Percentiles rank a stretch among this genome's conserved stretches.
Evolutionary conservation across 2,113 vertebrate genomes (phyloP).

Genomic region (Podarcis raffonei): DNA sequence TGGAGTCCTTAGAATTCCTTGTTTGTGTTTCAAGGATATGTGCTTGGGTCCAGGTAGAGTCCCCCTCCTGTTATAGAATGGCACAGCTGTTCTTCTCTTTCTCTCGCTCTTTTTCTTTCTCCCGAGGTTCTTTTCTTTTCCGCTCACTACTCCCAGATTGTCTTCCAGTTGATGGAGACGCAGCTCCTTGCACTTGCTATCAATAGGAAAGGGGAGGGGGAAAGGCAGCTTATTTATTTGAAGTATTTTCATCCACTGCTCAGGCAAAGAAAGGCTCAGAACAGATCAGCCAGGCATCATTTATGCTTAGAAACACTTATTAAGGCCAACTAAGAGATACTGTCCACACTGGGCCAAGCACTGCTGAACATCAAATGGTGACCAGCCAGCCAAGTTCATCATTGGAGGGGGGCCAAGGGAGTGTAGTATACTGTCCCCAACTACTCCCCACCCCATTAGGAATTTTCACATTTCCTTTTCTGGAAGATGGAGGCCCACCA

Average conservation of each 20-base stretch:
- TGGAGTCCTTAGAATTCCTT: conserved; percentile 74
- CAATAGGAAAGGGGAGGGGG: neutral
- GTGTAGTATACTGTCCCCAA: too few relatives aligned
- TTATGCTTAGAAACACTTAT: neutral
- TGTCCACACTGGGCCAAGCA: neutral
- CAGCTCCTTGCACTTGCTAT: conserved; percentile 71
- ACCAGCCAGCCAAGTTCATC: neutral
- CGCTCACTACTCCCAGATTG: conserved; percentile 85
- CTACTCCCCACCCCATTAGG: neutral
- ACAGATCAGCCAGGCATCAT: too few relatives aligned
- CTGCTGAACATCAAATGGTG: neutral
- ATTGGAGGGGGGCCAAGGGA: neutral
- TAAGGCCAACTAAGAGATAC: too few relatives aligned
- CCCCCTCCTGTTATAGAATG: conserved; percentile 87
- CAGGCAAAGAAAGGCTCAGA: neutral
- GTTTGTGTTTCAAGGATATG: conserved; percentile 67
- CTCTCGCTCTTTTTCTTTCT: conserved; percentile 83
- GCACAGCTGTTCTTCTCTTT: conserved; percentile 92
- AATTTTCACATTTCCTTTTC: neutral
- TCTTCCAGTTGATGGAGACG: conserved; percentile 83
- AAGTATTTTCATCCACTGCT: neutral
- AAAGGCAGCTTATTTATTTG: neutral
- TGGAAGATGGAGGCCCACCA: neutral
- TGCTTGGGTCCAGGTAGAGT: conserved; percentile 67
- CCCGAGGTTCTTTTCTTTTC: conserved; percentile 87